Conservation (phyloP, 2,888 invertebrate genomes). For the Boloria euphrosyne region DNA sequence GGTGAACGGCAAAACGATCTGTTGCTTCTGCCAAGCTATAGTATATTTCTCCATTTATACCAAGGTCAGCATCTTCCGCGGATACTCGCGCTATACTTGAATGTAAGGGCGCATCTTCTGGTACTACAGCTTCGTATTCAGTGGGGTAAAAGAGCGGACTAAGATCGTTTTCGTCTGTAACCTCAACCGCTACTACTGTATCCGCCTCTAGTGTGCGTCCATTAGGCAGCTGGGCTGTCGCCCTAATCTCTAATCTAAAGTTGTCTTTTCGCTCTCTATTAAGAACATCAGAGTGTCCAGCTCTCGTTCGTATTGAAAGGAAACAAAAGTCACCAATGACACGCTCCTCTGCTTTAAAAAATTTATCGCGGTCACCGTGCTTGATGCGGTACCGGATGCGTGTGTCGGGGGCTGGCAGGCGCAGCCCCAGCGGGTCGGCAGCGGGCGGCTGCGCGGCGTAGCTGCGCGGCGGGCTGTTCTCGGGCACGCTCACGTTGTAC, state of each 20-base stretch:
- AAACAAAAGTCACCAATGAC: constrained; percentile 97
- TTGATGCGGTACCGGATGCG: constrained; percentile 92
- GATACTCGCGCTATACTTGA: constrained; percentile 89
- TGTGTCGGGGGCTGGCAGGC: constrained; percentile 62
- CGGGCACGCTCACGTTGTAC: constrained; percentile 95
- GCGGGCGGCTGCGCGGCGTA: constrained; percentile 87
- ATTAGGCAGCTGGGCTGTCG: constrained; percentile 80
- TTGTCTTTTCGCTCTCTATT: constrained; percentile 95
- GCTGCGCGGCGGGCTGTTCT: constrained; percentile 96
- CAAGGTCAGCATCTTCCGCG: constrained; percentile 98
- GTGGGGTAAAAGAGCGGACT: constrained; percentile 96
- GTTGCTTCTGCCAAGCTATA: constrained; percentile 93
- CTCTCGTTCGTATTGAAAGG: constrained; percentile 92
- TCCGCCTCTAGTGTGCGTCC: constrained; percentile 86
- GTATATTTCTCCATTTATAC: constrained; percentile 98
- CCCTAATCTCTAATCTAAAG: constrained; percentile 90
- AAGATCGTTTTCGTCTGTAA: constrained; percentile 94
- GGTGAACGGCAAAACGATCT: constrained; percentile 95
- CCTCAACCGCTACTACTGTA: constrained; percentile 86
- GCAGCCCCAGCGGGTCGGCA: constrained; percentile 91
- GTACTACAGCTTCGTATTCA: constrained; percentile 92
- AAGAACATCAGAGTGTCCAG: constrained; percentile 92
- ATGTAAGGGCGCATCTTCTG: constrained; percentile 94
- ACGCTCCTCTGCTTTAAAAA: constrained; percentile 95
- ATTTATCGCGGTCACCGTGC: constrained; percentile 92